Evolutionary conservation across 1,140 invertebrate genomes (phyloP), one percentile per base, ranked within the genome.

Genomic region (Drosophila biarmipes): DNA sequence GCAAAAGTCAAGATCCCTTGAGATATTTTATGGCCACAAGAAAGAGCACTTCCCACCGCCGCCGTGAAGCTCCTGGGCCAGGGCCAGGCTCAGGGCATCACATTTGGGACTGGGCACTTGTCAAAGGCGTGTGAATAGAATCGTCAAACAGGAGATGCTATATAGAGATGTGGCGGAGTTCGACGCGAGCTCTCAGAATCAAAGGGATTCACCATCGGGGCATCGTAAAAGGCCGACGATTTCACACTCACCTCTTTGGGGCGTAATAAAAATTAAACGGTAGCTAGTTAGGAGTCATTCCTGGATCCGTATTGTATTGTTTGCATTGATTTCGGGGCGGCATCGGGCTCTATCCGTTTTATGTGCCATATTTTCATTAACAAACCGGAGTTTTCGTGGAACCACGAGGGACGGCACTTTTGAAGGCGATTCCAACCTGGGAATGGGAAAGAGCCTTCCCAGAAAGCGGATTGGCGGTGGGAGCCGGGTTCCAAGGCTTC

Each of bases 201-300:
- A 86, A 86, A 86, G 81, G 59, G 71, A 53, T 64, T 62, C 55
- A 42, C 55, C 68, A 37, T 48, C 49, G 59, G 35, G 53, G 42
- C 43, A 76, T 82, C 81, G 54, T 89, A 87, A 89, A 86, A 76
- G 56, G 56, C 82, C 82, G 82, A 64, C 67, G 73, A 84, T 73
- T 89, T 89, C 84, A 89, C 82, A 87, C 82, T 79, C 67, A 55
- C 66, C 75, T 68, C 61, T 64, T 73, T 48, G 72, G 66, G 52
- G 66, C 73, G 77, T 78, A 84, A 89, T 89, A 89, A 89, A 86
- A 89, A 89, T 89, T 89, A 89, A 89, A 89, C 84, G 84, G 84
- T 89, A 89, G 84, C 84, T 89, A 89, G 84, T 89, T 87, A 87
- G 84, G 76, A 63, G 68, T 59, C 56, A 84, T 89, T 86, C 73